Base-by-base conservation (phyloP, 2,888 invertebrate genomes). In the Euzetes globulus region DNA sequence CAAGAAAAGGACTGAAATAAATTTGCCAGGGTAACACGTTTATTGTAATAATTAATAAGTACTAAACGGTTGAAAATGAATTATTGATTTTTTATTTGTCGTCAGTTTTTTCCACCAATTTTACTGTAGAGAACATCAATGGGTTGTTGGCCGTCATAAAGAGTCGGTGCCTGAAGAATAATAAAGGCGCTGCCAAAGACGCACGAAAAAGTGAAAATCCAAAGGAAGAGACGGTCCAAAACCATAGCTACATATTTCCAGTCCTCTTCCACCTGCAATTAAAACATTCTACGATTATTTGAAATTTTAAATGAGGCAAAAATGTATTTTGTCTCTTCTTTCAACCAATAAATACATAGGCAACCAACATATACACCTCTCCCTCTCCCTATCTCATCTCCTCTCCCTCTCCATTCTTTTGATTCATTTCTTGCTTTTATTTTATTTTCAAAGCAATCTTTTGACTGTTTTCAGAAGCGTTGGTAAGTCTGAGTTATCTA, bases 131-230 rank as follows among this genome's bases (percentile, higher is more conserved):
- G 89, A 82, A 91, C 91, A 83, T 93, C 91, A 80, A 93, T 91
- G 77, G 91, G 89, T 82, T 88, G 87, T 80, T 91, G 85, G 82
- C 90, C 90, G 82, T 92, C 92, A 84, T 93, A 93, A 27, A 93
- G 86, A 47, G 92, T 91, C 22, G 93, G 93, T 13, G 93, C 93
- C 84, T 92, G 92, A 65, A 93, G 86, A 79, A 93, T 92, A 79
- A 93, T 83, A 37, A 80, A 80, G 52, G 76, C 78, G 11, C 85
- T 85, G 47, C 86, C 86, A 22, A 84, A 81, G 63, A 85, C 81
- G 76, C 84, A 84, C 33, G 85, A 83, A 13, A 83, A 81, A 33
- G 85, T 84, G 79, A 86, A 86, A 74, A 86, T 83, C 80, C 84
- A 84, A 41, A 86, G 81, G 79, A 86, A 86, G 25, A 86, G 80